Percentiles rank a stretch among this genome's conserved stretches.
Conservation (phyloP, 2,888 invertebrate genomes). For the Belgica antarctica region DNA sequence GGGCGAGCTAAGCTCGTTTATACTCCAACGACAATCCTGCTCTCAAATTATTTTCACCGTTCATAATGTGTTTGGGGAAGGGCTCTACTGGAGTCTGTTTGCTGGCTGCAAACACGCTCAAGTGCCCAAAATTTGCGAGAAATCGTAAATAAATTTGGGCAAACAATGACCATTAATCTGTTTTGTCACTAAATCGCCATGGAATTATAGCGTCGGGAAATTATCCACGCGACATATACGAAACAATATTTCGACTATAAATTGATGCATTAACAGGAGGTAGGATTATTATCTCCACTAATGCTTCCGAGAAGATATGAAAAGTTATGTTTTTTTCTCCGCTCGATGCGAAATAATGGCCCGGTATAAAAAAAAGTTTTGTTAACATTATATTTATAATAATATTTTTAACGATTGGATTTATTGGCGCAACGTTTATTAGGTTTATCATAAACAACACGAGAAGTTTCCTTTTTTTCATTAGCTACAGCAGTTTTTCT, state of each 20-base stretch:
- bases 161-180: slow-evolving; percentile 32
- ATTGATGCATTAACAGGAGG: slow-evolving; percentile 30
- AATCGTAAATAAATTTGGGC: slow-evolving; percentile 20
- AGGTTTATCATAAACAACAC: not conserved
- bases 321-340: slow-evolving; percentile 2
- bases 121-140: slow-evolving; percentile 5
- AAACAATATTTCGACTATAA: slow-evolving; percentile 24
- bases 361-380: not conserved
- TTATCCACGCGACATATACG: slow-evolving; percentile 16
- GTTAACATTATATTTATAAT: not conserved
- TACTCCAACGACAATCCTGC: no score
- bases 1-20: no score
- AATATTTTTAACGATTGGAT: not conserved
- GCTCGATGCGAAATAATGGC: not conserved
- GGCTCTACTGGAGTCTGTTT: no score
- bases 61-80: no score
- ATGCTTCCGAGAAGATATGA: not conserved
- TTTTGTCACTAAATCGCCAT: slow-evolving; percentile 22
- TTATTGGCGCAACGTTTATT: slow-evolving; percentile 3
- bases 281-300: slow-evolving; percentile 11
- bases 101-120: not conserved
- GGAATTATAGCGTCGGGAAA: slow-evolving; percentile 8
- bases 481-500: no score
- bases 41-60: no score
- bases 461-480: not conserved